Conservation (phyloP, 23 tunicate genomes). For the Ciona savignyi region DNA sequence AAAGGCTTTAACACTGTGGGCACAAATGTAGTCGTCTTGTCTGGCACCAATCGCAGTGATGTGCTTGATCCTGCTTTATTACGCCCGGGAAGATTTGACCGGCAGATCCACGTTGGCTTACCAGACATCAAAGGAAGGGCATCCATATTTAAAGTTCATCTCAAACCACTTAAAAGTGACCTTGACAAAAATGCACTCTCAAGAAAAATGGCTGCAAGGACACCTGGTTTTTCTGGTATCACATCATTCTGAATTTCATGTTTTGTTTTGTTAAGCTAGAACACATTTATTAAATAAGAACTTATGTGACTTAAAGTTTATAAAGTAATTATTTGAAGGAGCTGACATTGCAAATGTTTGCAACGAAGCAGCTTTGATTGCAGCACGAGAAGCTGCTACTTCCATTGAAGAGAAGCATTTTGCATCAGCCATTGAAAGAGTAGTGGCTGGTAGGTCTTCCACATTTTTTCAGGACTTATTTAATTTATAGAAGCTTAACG, state of each 20-base stretch:
- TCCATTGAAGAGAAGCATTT: conserved; percentile 77
- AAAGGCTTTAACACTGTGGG: conserved; percentile 90
- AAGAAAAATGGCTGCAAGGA: conserved; percentile 92
- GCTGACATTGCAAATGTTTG: conserved; percentile 95
- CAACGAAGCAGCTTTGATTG: conserved; percentile 97
- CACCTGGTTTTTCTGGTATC: conserved; percentile 89
- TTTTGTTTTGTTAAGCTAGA: neutral
- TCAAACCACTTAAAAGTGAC: conserved; percentile 80
- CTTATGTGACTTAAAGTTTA: neutral
- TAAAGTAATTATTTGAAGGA: conserved; percentile 30
- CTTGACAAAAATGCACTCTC: conserved; percentile 71
- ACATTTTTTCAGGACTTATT: neutral
- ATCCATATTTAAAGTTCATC: conserved; percentile 90
- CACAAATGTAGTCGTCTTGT: conserved; percentile 84
- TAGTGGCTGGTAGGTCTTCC: conserved; percentile 44
- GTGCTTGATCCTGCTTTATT: conserved; percentile 91
- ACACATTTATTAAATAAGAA: neutral
- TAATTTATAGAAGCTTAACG: neutral
- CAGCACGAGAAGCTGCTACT: conserved; percentile 85
- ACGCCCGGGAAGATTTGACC: conserved; percentile 96
- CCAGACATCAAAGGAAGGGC: conserved; percentile 99
- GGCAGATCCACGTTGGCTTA: conserved; percentile 93
- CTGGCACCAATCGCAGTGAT: conserved; percentile 93
- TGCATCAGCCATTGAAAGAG: conserved; percentile 86
- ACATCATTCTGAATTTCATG: neutral